Conservation (phyloP, 2,888 invertebrate genomes). For the Dysmachus trigonus region DNA sequence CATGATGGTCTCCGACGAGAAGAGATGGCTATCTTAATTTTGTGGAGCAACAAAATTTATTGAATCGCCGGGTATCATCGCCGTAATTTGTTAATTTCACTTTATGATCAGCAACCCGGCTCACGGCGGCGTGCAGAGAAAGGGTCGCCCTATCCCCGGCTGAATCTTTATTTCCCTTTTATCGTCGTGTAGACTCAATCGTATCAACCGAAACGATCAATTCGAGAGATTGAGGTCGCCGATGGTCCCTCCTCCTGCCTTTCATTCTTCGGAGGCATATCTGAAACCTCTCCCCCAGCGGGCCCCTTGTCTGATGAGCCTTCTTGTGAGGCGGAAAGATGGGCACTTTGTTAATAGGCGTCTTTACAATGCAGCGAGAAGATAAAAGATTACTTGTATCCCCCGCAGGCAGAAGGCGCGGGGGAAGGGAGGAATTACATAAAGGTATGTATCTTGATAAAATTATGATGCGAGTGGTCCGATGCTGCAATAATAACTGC, state of each 20-base stretch:
- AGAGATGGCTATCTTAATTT: slow-evolving; percentile 39
- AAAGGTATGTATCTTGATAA: neutral
- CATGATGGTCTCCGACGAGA: slow-evolving; percentile 3
- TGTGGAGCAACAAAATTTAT: slow-evolving; percentile 39
- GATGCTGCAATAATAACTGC: neutral
- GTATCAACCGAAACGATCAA: slow-evolving; percentile 38
- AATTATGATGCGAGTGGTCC: neutral
- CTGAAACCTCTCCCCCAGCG: too few species aligned
- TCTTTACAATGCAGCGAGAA: slow-evolving; percentile 18
- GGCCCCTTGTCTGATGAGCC: neutral
- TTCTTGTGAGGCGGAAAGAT: slow-evolving; percentile 32
- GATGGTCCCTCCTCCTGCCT: neutral
- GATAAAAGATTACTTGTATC: slow-evolving; percentile 22
- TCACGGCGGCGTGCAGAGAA: neutral
- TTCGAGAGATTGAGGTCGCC: slow-evolving; percentile 25
- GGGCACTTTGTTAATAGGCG: slow-evolving; percentile 34
- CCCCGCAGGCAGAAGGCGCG: neutral
- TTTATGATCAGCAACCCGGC: slow-evolving; percentile 26
- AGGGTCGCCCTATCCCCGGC: slow-evolving; percentile 14
- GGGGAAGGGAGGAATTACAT: neutral
- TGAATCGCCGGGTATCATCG: slow-evolving; percentile 42
- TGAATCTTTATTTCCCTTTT: slow-evolving; percentile 37
- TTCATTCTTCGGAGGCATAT: neutral
- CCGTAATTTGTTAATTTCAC: slow-evolving; percentile 48
- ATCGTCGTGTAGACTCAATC: slow-evolving; percentile 40